These are phyloP conservation scores for Marisa cornuarietis DNA, from an alignment of 1,140 invertebrate genomes.

Conservation along the genomic window DNA sequence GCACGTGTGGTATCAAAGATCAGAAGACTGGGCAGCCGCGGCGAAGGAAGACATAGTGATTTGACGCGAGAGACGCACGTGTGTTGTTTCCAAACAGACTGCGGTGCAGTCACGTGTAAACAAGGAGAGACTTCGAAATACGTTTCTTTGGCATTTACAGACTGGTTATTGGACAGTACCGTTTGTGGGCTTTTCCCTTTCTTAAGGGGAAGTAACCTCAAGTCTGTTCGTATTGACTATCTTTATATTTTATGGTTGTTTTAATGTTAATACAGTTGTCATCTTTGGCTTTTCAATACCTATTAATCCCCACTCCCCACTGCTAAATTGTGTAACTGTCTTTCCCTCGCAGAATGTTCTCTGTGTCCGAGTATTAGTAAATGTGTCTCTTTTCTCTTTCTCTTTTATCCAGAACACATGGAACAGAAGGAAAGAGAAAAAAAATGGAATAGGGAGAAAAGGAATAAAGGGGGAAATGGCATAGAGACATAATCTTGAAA, in stretches of 20 bases:
- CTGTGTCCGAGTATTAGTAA: not conserved
- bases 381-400: not conserved
- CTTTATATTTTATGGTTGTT: not conserved
- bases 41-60: conserved; percentile 5
- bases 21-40: not conserved
- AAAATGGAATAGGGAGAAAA: not conserved
- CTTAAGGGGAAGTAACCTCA: not conserved
- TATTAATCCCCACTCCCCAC: not conserved
- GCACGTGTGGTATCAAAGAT: conserved; percentile 41
- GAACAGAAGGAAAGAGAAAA: no score
- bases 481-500: not conserved
- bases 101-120: no score
- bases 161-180: no score
- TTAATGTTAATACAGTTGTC: not conserved
- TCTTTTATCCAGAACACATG: not conserved
- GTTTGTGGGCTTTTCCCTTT: not conserved
- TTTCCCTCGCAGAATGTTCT: conserved; percentile 2
- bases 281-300: not conserved
- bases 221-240: not conserved
- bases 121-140: no score
- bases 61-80: no score
- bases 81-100: no score
- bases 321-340: not conserved
- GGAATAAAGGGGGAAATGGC: not conserved
- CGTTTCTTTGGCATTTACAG: no score